phyloP scores from a whole-genome alignment of 1,140 invertebrate species.

The Campoletis sonorensis region DNA sequence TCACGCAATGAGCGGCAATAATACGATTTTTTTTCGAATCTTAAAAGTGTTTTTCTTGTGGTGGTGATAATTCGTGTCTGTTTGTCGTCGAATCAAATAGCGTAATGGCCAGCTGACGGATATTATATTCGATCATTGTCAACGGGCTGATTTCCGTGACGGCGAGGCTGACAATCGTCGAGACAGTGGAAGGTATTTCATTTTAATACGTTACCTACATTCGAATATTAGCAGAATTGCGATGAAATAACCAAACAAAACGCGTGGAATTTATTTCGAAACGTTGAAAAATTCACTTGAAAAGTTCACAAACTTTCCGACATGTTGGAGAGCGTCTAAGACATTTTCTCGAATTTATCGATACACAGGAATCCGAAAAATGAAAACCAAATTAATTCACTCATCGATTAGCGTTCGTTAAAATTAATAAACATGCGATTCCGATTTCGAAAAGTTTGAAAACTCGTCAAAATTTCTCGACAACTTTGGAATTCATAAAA shows the following conservation, averaged over 20 bases:
- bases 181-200: constrained; percentile 60
- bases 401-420: too few relatives aligned
- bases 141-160: constrained; percentile 50
- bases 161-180: constrained; percentile 49
- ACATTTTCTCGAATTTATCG: too few relatives aligned
- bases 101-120: constrained; percentile 64
- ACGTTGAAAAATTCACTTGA: too few relatives aligned
- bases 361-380: too few relatives aligned
- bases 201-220: background rate
- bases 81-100: constrained; percentile 31
- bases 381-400: too few relatives aligned
- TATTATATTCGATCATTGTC: constrained; percentile 42
- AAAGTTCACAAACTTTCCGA: too few relatives aligned
- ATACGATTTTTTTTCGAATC: background rate
- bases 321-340: too few relatives aligned
- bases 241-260: background rate
- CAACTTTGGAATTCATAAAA: too few relatives aligned
- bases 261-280: too few relatives aligned
- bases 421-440: too few relatives aligned
- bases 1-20: background rate
- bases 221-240: background rate
- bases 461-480: too few relatives aligned
- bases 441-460: too few relatives aligned
- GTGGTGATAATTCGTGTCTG: constrained; percentile 31
- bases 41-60: background rate